phyloP scores from a whole-genome alignment of 2,888 invertebrate species.

The Diadegma fenestrale region DNA sequence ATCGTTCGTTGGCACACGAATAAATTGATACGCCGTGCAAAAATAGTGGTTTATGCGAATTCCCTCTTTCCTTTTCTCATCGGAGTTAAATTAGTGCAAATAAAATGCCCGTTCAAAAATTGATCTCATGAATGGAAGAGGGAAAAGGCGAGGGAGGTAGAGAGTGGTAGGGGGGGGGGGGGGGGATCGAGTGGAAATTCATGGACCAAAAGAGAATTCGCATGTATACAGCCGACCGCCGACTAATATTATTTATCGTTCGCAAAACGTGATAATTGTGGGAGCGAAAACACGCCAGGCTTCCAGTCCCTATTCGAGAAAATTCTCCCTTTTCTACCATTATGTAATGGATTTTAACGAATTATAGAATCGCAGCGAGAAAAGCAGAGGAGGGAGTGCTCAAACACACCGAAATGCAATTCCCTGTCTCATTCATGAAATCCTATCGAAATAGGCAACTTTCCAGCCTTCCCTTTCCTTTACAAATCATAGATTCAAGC shows the following conservation, averaged over 20 bases:
- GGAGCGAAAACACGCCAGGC: slow-evolving; percentile 70
- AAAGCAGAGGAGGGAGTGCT: background rate
- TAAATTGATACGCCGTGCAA: slow-evolving; percentile 16
- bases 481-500: slow-evolving; percentile 46
- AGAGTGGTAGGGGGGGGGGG: background rate
- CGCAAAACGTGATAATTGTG: slow-evolving; percentile 52
- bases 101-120: slow-evolving; percentile 68
- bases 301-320: slow-evolving; percentile 55
- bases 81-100: slow-evolving; percentile 69
- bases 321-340: slow-evolving; percentile 38
- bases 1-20: slow-evolving; percentile 52
- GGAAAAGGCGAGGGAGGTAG: background rate
- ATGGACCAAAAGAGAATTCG: slow-evolving; percentile 23
- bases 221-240: slow-evolving; percentile 44
- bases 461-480: slow-evolving; percentile 58
- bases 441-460: slow-evolving; percentile 54
- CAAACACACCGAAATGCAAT: slow-evolving; percentile 29
- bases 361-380: slow-evolving; percentile 59
- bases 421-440: slow-evolving; percentile 53
- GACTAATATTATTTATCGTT: slow-evolving; percentile 75
- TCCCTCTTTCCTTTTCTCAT: slow-evolving; percentile 6
- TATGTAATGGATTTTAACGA: slow-evolving; percentile 76
- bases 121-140: slow-evolving; percentile 23
- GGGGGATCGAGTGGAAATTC: slow-evolving; percentile 12
- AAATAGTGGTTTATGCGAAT: slow-evolving; percentile 47